Evolutionary conservation across 2,888 invertebrate genomes (phyloP).

Genomic region (Sminthurides aquaticus): DNA sequence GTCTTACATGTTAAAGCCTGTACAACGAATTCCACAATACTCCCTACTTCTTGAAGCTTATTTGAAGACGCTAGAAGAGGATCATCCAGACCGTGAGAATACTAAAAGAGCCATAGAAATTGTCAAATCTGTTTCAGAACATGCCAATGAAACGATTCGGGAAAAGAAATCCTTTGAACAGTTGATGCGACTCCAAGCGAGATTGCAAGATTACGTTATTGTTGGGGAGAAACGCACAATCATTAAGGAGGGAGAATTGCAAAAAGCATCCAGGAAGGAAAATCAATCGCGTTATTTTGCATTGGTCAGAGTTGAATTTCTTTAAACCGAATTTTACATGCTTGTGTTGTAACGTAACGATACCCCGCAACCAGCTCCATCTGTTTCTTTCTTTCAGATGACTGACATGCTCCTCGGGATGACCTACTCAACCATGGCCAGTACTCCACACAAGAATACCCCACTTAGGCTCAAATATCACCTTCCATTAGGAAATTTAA

Average conservation of each 20-base stretch:
- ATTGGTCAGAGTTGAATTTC: conserved; percentile 53
- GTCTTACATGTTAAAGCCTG: conserved; percentile 61
- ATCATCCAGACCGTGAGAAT: conserved; percentile 54
- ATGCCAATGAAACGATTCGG: conserved; percentile 54
- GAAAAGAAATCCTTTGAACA: conserved; percentile 52
- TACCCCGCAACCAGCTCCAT: no score
- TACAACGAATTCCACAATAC: conserved; percentile 58
- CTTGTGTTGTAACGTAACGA: no score
- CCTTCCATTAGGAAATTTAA: conserved; percentile 52
- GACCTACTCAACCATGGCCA: conserved; percentile 45
- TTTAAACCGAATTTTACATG: neutral
- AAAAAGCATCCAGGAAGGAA: conserved; percentile 55
- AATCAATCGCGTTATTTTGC: conserved; percentile 58
- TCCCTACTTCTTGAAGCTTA: conserved; percentile 57
- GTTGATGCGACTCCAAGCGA: conserved; percentile 52
- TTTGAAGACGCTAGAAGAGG: conserved; percentile 50
- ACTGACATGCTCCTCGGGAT: conserved; percentile 50
- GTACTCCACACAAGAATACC: conserved; percentile 43
- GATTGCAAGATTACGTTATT: conserved; percentile 47
- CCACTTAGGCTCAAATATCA: conserved; percentile 49
- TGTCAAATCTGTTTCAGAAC: conserved; percentile 54
- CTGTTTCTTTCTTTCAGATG: conserved; percentile 44
- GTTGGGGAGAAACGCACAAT: conserved; percentile 53
- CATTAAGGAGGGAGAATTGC: conserved; percentile 58
- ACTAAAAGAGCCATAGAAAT: conserved; percentile 54